Conservation (phyloP, 1,140 invertebrate species). For the Pogonognathellus flavescens region DNA sequence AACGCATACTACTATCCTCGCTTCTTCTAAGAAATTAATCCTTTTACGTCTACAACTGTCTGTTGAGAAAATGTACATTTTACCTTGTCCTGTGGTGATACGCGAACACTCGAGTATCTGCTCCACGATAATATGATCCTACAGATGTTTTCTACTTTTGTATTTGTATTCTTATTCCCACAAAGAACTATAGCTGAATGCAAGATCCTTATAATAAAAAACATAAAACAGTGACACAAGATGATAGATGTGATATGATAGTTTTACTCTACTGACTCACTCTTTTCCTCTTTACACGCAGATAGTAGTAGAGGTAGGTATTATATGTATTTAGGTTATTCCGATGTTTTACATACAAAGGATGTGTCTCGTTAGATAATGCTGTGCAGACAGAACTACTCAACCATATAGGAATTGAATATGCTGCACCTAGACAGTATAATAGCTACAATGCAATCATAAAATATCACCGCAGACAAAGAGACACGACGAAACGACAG, state of each 20-base stretch:
- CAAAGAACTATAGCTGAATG: too few relatives aligned
- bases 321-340: neutral
- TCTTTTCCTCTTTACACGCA: neutral
- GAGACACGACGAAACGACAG: neutral
- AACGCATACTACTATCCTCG: too few relatives aligned
- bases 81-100: too few relatives aligned
- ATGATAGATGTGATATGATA: conserved; percentile 3
- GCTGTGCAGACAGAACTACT: conserved; percentile 20
- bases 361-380: conserved; percentile 20
- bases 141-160: too few relatives aligned
- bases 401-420: conserved; percentile 24
- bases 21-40: too few relatives aligned
- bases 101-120: too few relatives aligned
- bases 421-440: neutral
- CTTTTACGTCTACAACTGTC: too few relatives aligned
- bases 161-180: too few relatives aligned
- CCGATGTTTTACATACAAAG: conserved; percentile 16
- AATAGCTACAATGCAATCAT: conserved; percentile 27
- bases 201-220: neutral
- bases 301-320: neutral
- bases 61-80: too few relatives aligned
- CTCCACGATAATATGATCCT: too few relatives aligned
- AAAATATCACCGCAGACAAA: conserved; percentile 18
- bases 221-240: conserved; percentile 42
- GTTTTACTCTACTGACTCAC: conserved; percentile 20